Evolutionary conservation across 2,888 invertebrate species (phyloP), one percentile per base, ranked within the genome.

Genomic region (Orthonevra nobilis): DNA sequence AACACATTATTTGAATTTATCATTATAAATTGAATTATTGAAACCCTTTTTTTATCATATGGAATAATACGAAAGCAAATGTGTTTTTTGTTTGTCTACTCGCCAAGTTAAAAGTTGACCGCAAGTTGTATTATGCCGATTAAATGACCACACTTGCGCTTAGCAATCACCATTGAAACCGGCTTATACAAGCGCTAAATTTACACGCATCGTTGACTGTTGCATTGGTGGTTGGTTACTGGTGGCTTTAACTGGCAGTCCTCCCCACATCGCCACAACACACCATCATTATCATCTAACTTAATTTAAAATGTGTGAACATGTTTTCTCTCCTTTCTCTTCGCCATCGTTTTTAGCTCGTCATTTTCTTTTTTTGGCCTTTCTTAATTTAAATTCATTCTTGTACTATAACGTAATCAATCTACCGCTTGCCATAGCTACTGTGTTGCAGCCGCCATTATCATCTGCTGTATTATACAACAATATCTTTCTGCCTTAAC

Each of bases 281-380:
- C 40, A 69, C 64, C 38, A 58, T 70, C 23, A 60, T 79, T 60
- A 63, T 68, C 50, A 38, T 73, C 58, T 79, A 79, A 69, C 42
- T 72, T 60, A 58, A 48, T 60, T 60, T 54, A 60, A 72, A 72
- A 77, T 72, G 81, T 79, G 73, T 69, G 66, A 79, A 79, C 69
- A 75, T 60, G 73, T 79, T 79, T 81, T 72, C 81, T 56, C 79
- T 69, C 73, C 79, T 79, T 79, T 79, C 68, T 68, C 79, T 75
- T 72, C 69, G 48, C 40, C 34, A 79, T 72, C 28, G 36, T 42
- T 56, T 50, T 56, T 68, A 38, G 38, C 44, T 63, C 19, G 34
- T 58, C 42, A 64, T 72, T 36, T 52, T 46, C 42, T 72, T 72
- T 36, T 52, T 46, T 52, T 64, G 42, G 40, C 46, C 10, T 63